phyloP scores from a whole-genome alignment of 2,888 invertebrate species.

The Sminthurinus aureus region DNA sequence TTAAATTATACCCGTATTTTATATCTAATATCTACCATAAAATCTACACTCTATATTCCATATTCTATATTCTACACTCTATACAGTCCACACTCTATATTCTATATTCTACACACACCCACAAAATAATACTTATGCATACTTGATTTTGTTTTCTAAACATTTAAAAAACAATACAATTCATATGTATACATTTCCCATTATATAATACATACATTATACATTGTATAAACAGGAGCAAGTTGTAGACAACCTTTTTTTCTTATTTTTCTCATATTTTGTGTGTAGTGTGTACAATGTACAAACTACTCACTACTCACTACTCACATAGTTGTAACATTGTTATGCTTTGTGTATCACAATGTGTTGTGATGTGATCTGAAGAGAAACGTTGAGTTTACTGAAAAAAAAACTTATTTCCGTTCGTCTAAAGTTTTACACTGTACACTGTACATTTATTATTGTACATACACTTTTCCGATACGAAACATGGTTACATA shows the following conservation, averaged over 20 bases:
- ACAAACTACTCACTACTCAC: no score
- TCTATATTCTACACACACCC: not conserved
- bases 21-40: no score
- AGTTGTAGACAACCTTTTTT: no score
- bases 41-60: not conserved
- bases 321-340: not conserved
- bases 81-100: not conserved
- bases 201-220: no score
- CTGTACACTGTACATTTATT: not conserved
- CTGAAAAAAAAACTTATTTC: slow-evolving; percentile 13
- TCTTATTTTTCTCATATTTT: no score
- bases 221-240: no score
- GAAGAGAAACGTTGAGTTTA: not conserved
- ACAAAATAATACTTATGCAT: slow-evolving; percentile 28
- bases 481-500: not conserved
- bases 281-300: no score
- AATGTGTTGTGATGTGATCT: slow-evolving; percentile 1
- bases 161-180: no score
- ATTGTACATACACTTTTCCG: not conserved
- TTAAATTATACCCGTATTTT: not conserved
- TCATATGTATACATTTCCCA: no score
- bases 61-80: no score
- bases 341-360: not conserved
- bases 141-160: slow-evolving; percentile 12
- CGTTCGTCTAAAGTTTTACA: not conserved